Evolutionary conservation across 2,888 invertebrate species (phyloP), one percentile per base, ranked within the genome.

Genomic region (Drosophila putrida): DNA sequence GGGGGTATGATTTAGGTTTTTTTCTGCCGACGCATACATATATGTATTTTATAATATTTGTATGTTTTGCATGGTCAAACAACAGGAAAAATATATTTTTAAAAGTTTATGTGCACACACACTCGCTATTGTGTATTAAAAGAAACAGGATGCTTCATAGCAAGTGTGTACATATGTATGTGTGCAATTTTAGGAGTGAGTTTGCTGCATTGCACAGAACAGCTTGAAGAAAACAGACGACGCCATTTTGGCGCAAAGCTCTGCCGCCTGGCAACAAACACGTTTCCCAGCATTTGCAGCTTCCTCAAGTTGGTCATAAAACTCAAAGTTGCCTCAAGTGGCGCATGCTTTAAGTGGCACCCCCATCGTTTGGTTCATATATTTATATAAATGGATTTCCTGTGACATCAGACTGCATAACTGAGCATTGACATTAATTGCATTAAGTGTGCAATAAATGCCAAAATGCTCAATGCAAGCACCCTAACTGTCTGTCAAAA

Each of bases 201-300:
- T 39, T 28, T 67, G 36, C 50, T 71, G 74, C 60, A 74, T 76
- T 78, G 61, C 67, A 55, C 55, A 62, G 54, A 53, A 76, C 59
- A 41, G 33, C 28, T 57, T 31, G 44, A 54, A 31, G 50, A 27
- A 38, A 54, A 20, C 20, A 25, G 33, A 41, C 54, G 60, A 50
- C 65, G 66, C 53, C 68, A 83, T 75, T 78, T 70, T 70, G 76
- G 47, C 64, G 54, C 61, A 78, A 80, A 79, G 68, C 76, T 51
- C 39, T 58, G 54, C 49, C 47, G 66, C 70, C 39, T 59, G 68
- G 49, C 60, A 63, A 65, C 77, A 79, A 82, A 82, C 82, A 85
- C 82, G 80, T 80, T 58, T 53, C 54, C 25, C 64, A 65, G 47
- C 51, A 20, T 35, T 71, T 71, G 65, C 62, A 69, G 68, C 61